Evolutionary conservation across 2,888 invertebrate species (phyloP).

Genomic region (Epistrophe grossulariae): DNA sequence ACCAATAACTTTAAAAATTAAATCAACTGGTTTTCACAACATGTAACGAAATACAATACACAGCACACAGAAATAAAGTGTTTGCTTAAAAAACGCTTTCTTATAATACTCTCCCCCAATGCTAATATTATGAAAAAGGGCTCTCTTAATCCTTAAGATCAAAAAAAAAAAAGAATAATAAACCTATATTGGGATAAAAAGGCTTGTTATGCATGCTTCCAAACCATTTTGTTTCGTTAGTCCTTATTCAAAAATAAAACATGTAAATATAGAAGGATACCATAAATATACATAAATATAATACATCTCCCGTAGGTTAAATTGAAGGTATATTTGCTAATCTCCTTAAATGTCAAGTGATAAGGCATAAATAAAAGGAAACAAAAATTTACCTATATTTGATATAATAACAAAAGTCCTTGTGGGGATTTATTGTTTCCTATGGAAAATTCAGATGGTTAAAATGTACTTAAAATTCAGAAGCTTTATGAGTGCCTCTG

Average conservation of each 20-base stretch:
- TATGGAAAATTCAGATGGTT: neutral
- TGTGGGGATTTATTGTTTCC: conserved; percentile 18
- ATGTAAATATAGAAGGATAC: conserved; percentile 10
- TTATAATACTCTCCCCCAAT: neutral
- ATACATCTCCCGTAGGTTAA: conserved; percentile 20
- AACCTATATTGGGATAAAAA: conserved; percentile 47
- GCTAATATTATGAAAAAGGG: conserved; percentile 46
- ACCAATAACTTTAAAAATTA: neutral
- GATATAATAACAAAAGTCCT: conserved; percentile 5
- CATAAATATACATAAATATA: neutral
- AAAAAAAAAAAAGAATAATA: conserved; percentile 1
- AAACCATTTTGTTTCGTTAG: conserved; percentile 6
- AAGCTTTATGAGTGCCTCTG: neutral
- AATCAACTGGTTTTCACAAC: neutral
- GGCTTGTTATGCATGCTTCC: conserved; percentile 17
- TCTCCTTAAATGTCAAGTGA: conserved; percentile 40
- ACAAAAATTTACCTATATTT: neutral
- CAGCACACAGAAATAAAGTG: neutral
- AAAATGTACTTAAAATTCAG: neutral
- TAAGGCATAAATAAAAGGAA: conserved; percentile 15
- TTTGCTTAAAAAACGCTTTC: conserved; percentile 2
- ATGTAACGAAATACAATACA: neutral
- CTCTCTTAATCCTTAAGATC: conserved; percentile 27
- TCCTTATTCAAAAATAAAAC: conserved; percentile 14
- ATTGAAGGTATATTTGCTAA: conserved; percentile 38